These are phyloP conservation scores for Epinotia nisella DNA, from an alignment of 2,888 invertebrate genomes.

Conservation along the genomic window DNA sequence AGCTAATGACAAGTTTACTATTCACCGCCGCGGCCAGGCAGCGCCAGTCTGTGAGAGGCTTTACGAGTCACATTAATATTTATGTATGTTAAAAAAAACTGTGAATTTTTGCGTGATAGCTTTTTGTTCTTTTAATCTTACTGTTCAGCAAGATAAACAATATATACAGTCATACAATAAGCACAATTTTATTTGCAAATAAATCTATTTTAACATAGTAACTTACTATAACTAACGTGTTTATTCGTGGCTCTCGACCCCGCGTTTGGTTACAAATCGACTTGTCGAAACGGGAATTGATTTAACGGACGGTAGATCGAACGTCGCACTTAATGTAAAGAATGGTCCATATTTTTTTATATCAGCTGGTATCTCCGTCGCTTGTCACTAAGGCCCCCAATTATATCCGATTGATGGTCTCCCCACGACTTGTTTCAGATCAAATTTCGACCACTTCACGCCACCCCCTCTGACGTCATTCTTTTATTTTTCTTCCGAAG, in stretches of 20 bases:
- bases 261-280: not conserved
- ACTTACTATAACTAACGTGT: too few relatives aligned
- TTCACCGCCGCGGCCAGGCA: too few relatives aligned
- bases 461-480: constrained; percentile 63
- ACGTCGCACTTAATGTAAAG: constrained; percentile 39
- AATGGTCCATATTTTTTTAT: constrained; percentile 46
- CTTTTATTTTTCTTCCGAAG: constrained; percentile 64
- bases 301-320: constrained; percentile 14
- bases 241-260: not conserved
- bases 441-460: constrained; percentile 78
- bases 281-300: not conserved
- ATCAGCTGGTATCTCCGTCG: constrained; percentile 65
- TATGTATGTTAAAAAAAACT: too few relatives aligned
- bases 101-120: too few relatives aligned
- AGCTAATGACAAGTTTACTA: too few relatives aligned
- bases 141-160: too few relatives aligned
- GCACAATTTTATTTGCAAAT: too few relatives aligned
- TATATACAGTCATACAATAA: too few relatives aligned
- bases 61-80: too few relatives aligned
- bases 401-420: constrained; percentile 78
- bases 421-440: constrained; percentile 72
- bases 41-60: too few relatives aligned
- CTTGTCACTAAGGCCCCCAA: constrained; percentile 73
- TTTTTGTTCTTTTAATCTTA: too few relatives aligned
- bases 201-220: too few relatives aligned